Evolutionary conservation across 2,888 invertebrate species (phyloP), one percentile per base, ranked within the genome.

Genomic region (Epinotia bilunana): DNA sequence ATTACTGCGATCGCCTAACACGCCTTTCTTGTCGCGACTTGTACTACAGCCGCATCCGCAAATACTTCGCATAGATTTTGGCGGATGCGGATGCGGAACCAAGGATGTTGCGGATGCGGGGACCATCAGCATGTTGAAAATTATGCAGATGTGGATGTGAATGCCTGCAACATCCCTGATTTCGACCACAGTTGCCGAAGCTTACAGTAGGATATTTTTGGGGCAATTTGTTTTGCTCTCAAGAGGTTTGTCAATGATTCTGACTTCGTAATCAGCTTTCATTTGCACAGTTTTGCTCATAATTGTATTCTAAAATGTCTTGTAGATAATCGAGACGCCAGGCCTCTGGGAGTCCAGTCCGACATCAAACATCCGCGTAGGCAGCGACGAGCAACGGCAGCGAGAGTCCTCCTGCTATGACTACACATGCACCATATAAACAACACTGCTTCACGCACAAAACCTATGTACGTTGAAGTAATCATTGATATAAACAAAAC

Each of bases 251-350:
- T 9, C 9, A 39, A 39, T 39, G 9, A 39, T 46, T 46, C 46
- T 13, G 46, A 46, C 13, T 46, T 55, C 18, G 0, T 20, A n/a
- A 1, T 57, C 2, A 20, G n/a, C 57, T n/a, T 57, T 18, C 11
- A 57, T 57, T 20, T 20, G 57, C 18, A 53, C 53, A 57, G 60
- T 28, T 60, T 13, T 20, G 13, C 28, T 28, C 28, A 33, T 67
- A 16, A 18, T n/a, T 55, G 55, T 6, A 20, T 46, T 39, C 11
- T 20, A 63, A 69, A 78, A 79, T 78, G 80, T 78, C 80, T 57
- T 72, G 5, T 90, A 98, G 98, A 98, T 99, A 78, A 96, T 99
- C 82, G 98, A 99, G 94, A 99, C 98, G 0, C 99, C 99, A 28
- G 98, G 98, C 16, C 95, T 99, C 2, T 97, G 97, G 97, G 96